Evolutionary conservation across 2,113 vertebrate genomes (phyloP).

Genomic region (Gopherus flavomarginatus): DNA sequence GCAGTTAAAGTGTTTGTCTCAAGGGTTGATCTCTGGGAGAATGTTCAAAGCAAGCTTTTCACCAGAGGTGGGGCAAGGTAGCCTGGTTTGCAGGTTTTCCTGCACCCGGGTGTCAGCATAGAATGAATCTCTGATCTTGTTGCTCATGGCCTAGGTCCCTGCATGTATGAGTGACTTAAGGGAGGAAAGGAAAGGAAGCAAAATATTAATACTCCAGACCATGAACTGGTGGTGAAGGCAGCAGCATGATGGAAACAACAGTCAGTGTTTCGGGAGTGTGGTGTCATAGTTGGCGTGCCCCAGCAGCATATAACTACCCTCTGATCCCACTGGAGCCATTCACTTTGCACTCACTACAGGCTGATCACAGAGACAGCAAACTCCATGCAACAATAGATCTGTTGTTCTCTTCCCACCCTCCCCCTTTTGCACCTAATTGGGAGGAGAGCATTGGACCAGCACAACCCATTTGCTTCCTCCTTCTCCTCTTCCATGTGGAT

Average conservation of each 20-base stretch:
- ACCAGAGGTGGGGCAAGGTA: neutral
- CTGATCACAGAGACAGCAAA: neutral
- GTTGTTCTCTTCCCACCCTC: neutral
- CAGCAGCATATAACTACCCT: too few relatives aligned
- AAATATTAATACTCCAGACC: neutral
- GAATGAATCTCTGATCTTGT: neutral
- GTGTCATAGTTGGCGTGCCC: neutral
- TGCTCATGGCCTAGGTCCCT: neutral
- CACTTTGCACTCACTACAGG: neutral
- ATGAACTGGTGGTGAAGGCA: neutral
- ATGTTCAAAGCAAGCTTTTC: neutral
- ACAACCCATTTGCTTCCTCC: neutral
- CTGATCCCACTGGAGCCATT: neutral
- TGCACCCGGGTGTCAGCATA: too few relatives aligned
- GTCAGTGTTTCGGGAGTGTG: neutral
- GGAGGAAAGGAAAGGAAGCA: neutral
- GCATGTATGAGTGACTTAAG: neutral
- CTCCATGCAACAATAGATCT: neutral
- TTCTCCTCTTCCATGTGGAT: neutral
- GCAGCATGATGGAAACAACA: too few relatives aligned
- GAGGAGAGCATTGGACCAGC: neutral
- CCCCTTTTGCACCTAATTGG: neutral
- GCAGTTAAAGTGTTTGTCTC: neutral
- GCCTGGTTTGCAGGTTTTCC: accelerated
- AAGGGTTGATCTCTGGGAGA: neutral